Percentiles rank a stretch among this genome's conserved stretches.
Conservation (phyloP, 2,797 vertebrate genomes). For the Melanogrammus aeglefinus region DNA sequence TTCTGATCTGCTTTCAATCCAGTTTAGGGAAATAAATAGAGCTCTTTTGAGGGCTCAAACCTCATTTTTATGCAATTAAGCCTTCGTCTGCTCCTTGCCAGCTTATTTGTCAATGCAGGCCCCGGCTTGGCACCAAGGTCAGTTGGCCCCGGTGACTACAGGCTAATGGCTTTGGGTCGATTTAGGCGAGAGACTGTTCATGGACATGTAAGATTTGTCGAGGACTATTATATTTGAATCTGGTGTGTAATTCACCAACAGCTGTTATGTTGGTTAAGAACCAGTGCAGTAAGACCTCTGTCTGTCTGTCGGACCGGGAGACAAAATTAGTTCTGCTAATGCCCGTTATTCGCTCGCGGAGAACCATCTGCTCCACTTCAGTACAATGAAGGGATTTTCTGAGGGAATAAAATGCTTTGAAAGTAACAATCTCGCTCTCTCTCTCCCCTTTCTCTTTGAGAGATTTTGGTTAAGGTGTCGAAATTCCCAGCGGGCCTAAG, state of each 20-base stretch:
- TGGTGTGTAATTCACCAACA: constrained; percentile 86
- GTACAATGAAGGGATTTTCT: constrained; percentile 97
- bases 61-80: not conserved
- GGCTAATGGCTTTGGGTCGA: not conserved
- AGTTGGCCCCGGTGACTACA: not conserved
- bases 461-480: constrained; percentile 54
- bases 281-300: constrained; percentile 84
- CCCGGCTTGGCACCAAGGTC: not conserved
- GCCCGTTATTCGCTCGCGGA: constrained; percentile 89
- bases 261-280: constrained; percentile 95
- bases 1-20: not conserved
- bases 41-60: not conserved
- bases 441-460: constrained; percentile 50
- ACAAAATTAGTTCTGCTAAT: constrained; percentile 95
- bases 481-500: constrained; percentile 40
- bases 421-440: constrained; percentile 71
- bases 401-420: constrained; percentile 76
- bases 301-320: constrained; percentile 70
- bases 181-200: not conserved
- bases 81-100: not conserved
- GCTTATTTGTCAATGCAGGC: not conserved
- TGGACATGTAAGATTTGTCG: constrained; percentile 46
- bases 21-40: not conserved
- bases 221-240: constrained; percentile 86
- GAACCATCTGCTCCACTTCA: constrained; percentile 97